phyloP scores from a whole-genome alignment of 2,888 invertebrate genomes.

The Podotricha telesiphe region DNA sequence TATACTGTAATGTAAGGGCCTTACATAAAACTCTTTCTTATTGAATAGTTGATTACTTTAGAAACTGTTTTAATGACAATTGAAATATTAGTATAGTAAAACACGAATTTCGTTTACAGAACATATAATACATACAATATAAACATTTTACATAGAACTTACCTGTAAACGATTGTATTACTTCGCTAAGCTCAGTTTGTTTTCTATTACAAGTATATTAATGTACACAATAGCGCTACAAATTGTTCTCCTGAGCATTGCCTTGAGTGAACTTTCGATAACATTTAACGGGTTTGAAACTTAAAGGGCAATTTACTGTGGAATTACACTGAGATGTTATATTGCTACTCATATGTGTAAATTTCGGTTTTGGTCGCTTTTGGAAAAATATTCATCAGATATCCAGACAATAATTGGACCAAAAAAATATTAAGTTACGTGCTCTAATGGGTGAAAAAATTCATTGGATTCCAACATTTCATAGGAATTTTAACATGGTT shows the following conservation, averaged over 20 bases:
- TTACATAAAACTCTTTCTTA: too few species aligned
- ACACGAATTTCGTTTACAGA: background rate
- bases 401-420: too few species aligned
- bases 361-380: too few species aligned
- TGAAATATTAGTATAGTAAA: too few species aligned
- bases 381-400: too few species aligned
- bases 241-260: slow-evolving; percentile 52
- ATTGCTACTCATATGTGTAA: slow-evolving; percentile 12
- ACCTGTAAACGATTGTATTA: slow-evolving; percentile 12
- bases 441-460: too few species aligned
- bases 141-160: background rate
- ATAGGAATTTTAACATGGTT: too few species aligned
- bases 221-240: slow-evolving; percentile 42
- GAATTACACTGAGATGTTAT: slow-evolving; percentile 15
- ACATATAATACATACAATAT: background rate
- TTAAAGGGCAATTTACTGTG: slow-evolving; percentile 49
- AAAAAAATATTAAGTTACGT: too few species aligned
- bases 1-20: too few species aligned
- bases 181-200: slow-evolving; percentile 20
- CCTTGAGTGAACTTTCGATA: slow-evolving; percentile 41
- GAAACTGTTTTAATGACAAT: too few species aligned
- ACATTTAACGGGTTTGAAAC: slow-evolving; percentile 43
- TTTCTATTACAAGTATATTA: slow-evolving; percentile 39
- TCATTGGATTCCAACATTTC: too few species aligned
- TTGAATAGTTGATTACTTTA: too few species aligned